Percentiles rank a stretch among this genome's conserved stretches.
Evolutionary conservation across 2,797 vertebrate species (phyloP).

Genomic region (Petrocephalus schoutedeni): DNA sequence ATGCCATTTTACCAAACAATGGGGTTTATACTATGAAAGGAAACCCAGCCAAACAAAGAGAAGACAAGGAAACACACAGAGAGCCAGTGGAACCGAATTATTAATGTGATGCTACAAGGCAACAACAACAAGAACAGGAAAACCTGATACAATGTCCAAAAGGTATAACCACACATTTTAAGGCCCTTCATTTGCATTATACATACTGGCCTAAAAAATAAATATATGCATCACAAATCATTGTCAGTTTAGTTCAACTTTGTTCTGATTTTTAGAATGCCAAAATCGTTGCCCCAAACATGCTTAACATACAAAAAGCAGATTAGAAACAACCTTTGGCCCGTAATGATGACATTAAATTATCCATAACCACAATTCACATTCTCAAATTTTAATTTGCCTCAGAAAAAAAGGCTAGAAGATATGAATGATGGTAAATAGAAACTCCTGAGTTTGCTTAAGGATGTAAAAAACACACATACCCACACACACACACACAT

Average conservation of each 20-base stretch:
- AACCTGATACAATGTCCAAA: not conserved
- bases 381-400: not conserved
- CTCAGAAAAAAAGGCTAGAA: not conserved
- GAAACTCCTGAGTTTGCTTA: not conserved
- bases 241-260: not conserved
- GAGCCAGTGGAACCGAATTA: not conserved
- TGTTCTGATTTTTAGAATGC: not conserved
- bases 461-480: not conserved
- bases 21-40: not conserved
- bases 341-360: not conserved
- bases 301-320: not conserved
- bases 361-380: not conserved
- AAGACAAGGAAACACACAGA: not conserved
- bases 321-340: not conserved
- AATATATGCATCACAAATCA: not conserved
- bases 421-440: not conserved
- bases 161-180: not conserved
- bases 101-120: not conserved
- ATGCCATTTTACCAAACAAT: not conserved
- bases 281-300: not conserved
- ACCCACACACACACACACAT: not conserved
- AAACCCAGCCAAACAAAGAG: not conserved
- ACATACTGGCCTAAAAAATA: not conserved
- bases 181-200: not conserved
- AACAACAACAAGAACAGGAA: not conserved